Percentiles rank a stretch among this genome's conserved stretches.
phyloP scores from a whole-genome alignment of 2,888 invertebrate genomes.

The Drosophila prolongata region DNA sequence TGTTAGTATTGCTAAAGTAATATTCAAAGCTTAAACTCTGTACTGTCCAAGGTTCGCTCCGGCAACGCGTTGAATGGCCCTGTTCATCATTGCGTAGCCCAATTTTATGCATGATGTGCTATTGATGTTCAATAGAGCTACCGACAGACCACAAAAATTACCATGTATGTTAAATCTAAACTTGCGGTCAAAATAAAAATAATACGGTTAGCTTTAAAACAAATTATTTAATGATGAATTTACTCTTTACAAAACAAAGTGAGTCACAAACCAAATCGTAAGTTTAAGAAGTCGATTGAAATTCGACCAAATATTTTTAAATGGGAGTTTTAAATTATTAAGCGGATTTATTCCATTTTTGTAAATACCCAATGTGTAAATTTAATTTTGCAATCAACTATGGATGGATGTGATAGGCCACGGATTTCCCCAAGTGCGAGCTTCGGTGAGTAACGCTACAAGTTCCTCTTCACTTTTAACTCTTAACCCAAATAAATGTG shows the following conservation, averaged over 20 bases:
- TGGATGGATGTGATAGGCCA: background rate
- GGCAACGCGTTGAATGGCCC: constrained; percentile 5
- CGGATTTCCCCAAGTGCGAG: background rate
- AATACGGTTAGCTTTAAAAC: no score
- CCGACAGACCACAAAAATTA: background rate
- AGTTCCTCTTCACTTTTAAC: constrained; percentile 45
- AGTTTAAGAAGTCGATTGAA: no score
- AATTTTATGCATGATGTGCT: constrained; percentile 22
- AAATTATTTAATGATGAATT: no score
- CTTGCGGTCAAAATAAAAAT: background rate
- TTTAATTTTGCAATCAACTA: background rate
- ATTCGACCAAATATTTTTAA: no score
- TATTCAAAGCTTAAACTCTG: background rate
- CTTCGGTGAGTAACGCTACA: constrained; percentile 42
- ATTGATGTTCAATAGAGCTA: constrained; percentile 4
- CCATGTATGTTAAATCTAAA: background rate
- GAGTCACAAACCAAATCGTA: no score
- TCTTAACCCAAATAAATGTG: constrained; percentile 62
- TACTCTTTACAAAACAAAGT: no score
- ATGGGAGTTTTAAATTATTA: no score
- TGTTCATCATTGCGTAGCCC: constrained; percentile 16
- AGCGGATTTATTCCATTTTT: no score
- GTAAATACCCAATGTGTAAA: no score
- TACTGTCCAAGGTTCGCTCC: background rate
- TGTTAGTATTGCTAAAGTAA: no score